Evolutionary conservation across 1,140 invertebrate genomes (phyloP), one percentile per base, ranked within the genome.

Genomic region (Episyrphus balteatus): DNA sequence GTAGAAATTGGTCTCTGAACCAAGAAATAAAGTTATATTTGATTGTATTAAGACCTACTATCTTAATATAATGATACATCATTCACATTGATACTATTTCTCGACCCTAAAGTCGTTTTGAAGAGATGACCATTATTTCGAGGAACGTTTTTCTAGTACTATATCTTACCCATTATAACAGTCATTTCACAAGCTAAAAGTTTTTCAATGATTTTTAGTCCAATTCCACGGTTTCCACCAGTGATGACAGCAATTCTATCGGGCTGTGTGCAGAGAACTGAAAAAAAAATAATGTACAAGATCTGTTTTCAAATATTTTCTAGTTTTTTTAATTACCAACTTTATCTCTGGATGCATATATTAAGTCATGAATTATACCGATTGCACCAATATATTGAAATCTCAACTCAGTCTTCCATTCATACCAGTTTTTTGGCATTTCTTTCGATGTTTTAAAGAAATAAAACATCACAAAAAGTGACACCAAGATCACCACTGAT

Each of bases 211-310:
- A 92, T 78, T 68, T 83, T 76, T n/a, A 75, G 71, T 13, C 90
- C 92, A 58, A 96, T 92, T 14, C 92, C 91, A 54, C 84, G 71
- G 21, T 84, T 81, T 11, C 90, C 91, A 47, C 91, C 92, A 9
- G 91, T 94, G 37, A 95, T 80, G 50, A 95, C 79, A 37, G 86
- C 90, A 39, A 88, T 73, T 71, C 80, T 78, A 36, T 78, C 81
- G 21, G 66, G 66, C 67, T 75, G 73, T 34, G 68, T 62, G 14
- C 72, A 69, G 45, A 81, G 64, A 52, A 75, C 80, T 82, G 54
- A 33, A 70, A 69, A 58, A 32, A 52, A 60, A 45, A 48, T 42
- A 49, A 49, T 51, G 32, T 56, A 2, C n/a, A 54, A 52, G 26
- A 26, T 44, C 5, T 15, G 45, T 48, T 48, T 42, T 36, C 21